These are phyloP conservation scores for Ellobium chinense DNA, from an alignment of 2,888 invertebrate species.

Conservation along the genomic window DNA sequence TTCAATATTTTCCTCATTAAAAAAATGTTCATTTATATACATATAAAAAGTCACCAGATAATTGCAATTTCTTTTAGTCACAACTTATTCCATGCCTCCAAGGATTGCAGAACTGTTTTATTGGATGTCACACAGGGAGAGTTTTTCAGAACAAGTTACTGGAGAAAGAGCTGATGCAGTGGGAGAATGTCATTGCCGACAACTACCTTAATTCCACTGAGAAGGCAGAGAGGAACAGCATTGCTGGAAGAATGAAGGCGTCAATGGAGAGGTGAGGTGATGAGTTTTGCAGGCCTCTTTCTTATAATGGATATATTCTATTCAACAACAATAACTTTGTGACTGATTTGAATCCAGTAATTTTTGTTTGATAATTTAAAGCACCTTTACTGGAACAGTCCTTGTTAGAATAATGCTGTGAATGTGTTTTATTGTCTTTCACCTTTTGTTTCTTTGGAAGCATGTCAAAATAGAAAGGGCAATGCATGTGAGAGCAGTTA, in stretches of 20 bases:
- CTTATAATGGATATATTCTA: too few species aligned
- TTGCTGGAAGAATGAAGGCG: constrained; percentile 66
- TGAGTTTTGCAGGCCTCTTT: too few species aligned
- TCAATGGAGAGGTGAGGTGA: constrained; percentile 62
- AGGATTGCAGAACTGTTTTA: too few species aligned
- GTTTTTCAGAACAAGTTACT: constrained; percentile 39
- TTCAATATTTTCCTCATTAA: not conserved
- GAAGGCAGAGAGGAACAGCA: constrained; percentile 58
- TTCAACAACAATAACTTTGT: too few species aligned
- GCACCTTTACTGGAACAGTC: too few species aligned
- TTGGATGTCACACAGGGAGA: constrained; percentile 45
- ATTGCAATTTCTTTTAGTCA: not conserved
- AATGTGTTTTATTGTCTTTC: not conserved
- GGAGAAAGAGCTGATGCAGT: constrained; percentile 72
- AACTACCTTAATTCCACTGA: constrained; percentile 70
- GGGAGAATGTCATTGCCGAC: constrained; percentile 78
- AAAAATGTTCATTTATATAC: not conserved
- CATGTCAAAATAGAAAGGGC: too few species aligned
- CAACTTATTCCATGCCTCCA: not conserved
- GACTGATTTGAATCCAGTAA: not conserved
- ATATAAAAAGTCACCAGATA: not conserved
- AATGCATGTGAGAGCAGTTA: too few species aligned
- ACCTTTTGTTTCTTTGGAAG: not conserved
- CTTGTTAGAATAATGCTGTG: not conserved
- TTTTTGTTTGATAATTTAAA: too few species aligned